Base-by-base conservation (phyloP, 1,140 invertebrate genomes). In the Bombus pascuorum region DNA sequence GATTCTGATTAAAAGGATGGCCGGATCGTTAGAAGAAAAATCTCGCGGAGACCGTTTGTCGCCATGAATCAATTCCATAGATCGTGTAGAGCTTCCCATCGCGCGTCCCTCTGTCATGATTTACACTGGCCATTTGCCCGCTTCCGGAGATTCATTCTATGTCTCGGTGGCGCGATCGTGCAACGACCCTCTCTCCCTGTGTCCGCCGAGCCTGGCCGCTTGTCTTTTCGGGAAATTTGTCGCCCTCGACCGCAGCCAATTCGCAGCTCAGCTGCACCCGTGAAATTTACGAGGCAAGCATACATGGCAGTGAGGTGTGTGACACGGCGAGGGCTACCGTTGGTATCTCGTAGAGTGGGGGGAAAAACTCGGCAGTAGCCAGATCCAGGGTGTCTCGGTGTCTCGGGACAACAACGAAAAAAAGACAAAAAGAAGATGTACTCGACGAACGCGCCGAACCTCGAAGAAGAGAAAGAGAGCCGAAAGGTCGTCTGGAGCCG, bases 151-250 rank as follows among this genome's bases (percentile, higher is more conserved):
- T 78, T 53, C 62, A 70, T 77, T 77, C 65, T 25, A 10, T 5
- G 39, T 68, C 42, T 81, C 79, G 42, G 42, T 62, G 42, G 9
- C 42, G 5, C 34, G 66, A 32, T 53, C 66, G 44, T 57, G 65
- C 32, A 53, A 39, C 80, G 53, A 81, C 28, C 42, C 18, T 44
- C 28, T 53, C 68, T 57, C n/a, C 34, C 77, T n/a, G 39, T 34
- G 42, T 68, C 32, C 42, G 42, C 25, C 32, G 32, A 18, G 34
- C 10, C 18, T 72, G 28, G 47, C 9, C 22, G 37, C 37, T 84
- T 44, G 75, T 78, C 82, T 79, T 72, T 84, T 79, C 66, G 82
- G 47, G 39, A 79, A 84, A 84, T 84, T 84, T 84, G 82, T 84
- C 82, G 47, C 62, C 62, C 59, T 57, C 44, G 32, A 83, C 59